A percentile compares a stretch with the other conserved stretches of the same genome.
phyloP scores from a whole-genome alignment of 2,797 vertebrate genomes.

The Taenioides sp. region DNA sequence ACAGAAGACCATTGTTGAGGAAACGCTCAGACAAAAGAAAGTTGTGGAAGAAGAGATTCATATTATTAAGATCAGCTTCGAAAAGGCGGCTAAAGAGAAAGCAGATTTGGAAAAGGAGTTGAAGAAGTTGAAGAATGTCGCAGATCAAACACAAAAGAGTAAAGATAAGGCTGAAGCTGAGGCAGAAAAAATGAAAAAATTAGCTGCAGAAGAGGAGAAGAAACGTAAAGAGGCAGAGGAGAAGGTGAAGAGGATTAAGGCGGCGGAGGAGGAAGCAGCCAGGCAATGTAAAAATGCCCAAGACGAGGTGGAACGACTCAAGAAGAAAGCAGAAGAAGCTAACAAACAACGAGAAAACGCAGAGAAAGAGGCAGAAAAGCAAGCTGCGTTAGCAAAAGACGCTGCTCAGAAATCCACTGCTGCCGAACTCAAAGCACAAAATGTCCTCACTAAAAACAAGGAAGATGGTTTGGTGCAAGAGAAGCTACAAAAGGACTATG shows the following conservation, averaged over 20 bases:
- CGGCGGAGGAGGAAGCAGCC: constrained; percentile 88
- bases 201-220: constrained; percentile 86
- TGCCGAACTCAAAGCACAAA: constrained; percentile 88
- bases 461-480: constrained; percentile 86
- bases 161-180: constrained; percentile 88
- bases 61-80: constrained; percentile 87
- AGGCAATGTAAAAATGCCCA: constrained; percentile 86
- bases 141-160: constrained; percentile 87
- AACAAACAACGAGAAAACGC: constrained; percentile 86
- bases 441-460: constrained; percentile 86
- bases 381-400: constrained; percentile 87
- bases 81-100: constrained; percentile 87
- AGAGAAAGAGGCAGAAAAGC: constrained; percentile 85
- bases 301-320: constrained; percentile 88
- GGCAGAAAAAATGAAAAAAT: constrained; percentile 84
- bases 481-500: constrained; percentile 83
- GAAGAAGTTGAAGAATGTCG: constrained; percentile 82
- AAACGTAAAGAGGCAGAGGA: constrained; percentile 90
- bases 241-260: constrained; percentile 87
- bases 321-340: constrained; percentile 86
- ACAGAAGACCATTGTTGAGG: constrained; percentile 90
- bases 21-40: constrained; percentile 87
- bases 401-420: constrained; percentile 85
- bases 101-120: constrained; percentile 88
- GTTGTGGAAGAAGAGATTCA: constrained; percentile 94